Evolutionary conservation across 2,797 vertebrate species (phyloP).

Genomic region (Champsocephalus gunnari): DNA sequence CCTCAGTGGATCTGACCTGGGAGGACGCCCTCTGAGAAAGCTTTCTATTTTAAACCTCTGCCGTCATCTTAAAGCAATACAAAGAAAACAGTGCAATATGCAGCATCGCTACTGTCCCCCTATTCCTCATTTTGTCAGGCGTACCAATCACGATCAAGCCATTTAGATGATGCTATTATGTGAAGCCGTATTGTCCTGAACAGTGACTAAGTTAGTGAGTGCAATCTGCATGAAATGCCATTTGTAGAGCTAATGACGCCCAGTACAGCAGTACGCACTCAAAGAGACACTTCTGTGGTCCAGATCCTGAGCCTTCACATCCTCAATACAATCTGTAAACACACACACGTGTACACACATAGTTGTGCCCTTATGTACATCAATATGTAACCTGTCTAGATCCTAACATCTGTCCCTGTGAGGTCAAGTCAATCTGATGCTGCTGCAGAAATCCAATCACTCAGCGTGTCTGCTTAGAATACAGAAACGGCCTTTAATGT

Average conservation of each 20-base stretch:
- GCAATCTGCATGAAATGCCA: not conserved
- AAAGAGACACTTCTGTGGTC: constrained; percentile 16
- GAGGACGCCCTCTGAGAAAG: constrained; percentile 10
- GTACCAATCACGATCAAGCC: not conserved
- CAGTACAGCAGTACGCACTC: not conserved
- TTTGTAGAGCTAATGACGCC: not conserved
- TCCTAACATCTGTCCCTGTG: not conserved
- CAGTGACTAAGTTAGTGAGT: not conserved
- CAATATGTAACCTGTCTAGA: not conserved
- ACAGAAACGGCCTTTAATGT: not conserved
- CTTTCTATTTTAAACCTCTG: constrained; percentile 42
- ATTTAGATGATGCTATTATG: not conserved
- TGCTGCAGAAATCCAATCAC: constrained; percentile 4
- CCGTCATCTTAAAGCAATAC: constrained; percentile 30
- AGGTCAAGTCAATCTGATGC: constrained; percentile 13
- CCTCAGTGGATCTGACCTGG: constrained; percentile 15
- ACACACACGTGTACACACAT: not conserved
- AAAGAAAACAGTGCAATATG: not conserved
- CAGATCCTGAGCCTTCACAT: constrained; percentile 4
- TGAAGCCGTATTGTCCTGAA: not conserved
- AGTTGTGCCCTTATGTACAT: not conserved
- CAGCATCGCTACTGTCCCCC: not conserved
- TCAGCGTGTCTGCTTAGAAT: not conserved
- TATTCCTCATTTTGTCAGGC: not conserved
- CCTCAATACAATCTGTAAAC: constrained; percentile 1